A percentile compares a stretch with the other conserved stretches of the same genome.
These are phyloP conservation scores for Uromys caudimaculatus DNA, from an alignment of 2,797 vertebrate genomes.

Conservation along the genomic window DNA sequence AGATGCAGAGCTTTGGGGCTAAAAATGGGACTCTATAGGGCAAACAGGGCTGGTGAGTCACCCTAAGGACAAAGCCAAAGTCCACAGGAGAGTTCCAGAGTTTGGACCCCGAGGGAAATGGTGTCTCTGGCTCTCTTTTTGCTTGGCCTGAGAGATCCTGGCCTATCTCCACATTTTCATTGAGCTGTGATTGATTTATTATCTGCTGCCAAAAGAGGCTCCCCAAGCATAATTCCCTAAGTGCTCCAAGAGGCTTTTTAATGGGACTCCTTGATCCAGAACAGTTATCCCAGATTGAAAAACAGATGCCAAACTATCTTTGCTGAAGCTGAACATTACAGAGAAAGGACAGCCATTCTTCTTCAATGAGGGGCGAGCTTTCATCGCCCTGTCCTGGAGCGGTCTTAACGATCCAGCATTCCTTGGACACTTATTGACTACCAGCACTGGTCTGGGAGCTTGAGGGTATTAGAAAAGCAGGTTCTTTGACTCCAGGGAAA, in stretches of 20 bases:
- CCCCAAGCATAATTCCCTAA: slow-evolving; percentile 69
- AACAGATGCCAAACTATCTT: slow-evolving; percentile 68
- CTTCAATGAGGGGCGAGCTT: not conserved
- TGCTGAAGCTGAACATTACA: slow-evolving; percentile 30
- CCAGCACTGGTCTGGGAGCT: not conserved
- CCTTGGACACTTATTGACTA: not conserved
- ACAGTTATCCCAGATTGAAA: slow-evolving; percentile 72
- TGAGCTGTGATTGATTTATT: slow-evolving; percentile 71
- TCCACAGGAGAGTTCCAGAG: slow-evolving; percentile 45
- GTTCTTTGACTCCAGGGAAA: not conserved
- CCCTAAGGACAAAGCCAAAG: slow-evolving; percentile 42
- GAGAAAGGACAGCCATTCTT: slow-evolving; percentile 63
- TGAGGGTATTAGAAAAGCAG: not conserved
- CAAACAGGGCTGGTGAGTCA: not conserved
- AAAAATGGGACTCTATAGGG: not conserved
- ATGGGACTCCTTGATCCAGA: slow-evolving; percentile 75
- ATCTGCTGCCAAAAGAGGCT: slow-evolving; percentile 65
- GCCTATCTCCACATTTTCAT: slow-evolving; percentile 40
- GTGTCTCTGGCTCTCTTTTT: slow-evolving; percentile 9
- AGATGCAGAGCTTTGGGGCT: not conserved
- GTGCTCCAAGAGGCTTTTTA: slow-evolving; percentile 60
- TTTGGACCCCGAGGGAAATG: slow-evolving; percentile 33
- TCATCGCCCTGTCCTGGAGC: not conserved
- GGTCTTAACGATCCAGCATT: not conserved
- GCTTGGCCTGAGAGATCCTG: not conserved